Conservation (phyloP, 2,888 invertebrate species). For the Thecophora atra region DNA sequence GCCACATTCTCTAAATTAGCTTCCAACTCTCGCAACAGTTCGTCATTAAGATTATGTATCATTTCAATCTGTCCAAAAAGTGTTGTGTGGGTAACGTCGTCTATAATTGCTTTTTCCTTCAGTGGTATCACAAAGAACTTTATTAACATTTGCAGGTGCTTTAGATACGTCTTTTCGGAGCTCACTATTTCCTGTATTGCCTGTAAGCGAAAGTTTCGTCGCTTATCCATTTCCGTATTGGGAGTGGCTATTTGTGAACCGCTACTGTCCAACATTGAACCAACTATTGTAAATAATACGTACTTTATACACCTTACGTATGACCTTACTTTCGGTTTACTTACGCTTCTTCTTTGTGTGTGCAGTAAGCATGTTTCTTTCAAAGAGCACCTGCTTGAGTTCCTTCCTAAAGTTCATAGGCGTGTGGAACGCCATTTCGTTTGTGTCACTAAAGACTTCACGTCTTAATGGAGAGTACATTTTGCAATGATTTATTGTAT, state of each 20-base stretch:
- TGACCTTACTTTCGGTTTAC: neutral
- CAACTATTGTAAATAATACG: conserved; percentile 61
- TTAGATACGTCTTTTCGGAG: conserved; percentile 76
- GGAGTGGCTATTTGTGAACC: conserved; percentile 51
- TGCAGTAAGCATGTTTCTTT: conserved; percentile 72
- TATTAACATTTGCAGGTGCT: conserved; percentile 74
- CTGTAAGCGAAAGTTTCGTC: conserved; percentile 66
- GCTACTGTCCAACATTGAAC: conserved; percentile 68
- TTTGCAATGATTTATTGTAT: neutral
- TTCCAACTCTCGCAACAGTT: conserved; percentile 71
- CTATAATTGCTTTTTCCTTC: conserved; percentile 68
- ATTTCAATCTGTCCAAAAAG: conserved; percentile 74
- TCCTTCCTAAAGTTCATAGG: conserved; percentile 70
- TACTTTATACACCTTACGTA: neutral
- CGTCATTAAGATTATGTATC: conserved; percentile 73
- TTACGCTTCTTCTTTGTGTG: conserved; percentile 71
- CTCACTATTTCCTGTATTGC: conserved; percentile 75
- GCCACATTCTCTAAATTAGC: conserved; percentile 71
- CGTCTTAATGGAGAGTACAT: conserved; percentile 27
- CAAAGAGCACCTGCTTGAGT: conserved; percentile 70
- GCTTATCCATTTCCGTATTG: conserved; percentile 58
- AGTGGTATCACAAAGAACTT: conserved; percentile 73
- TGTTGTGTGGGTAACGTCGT: conserved; percentile 67
- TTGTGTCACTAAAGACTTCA: neutral
- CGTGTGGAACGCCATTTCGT: conserved; percentile 51